phyloP scores from a whole-genome alignment of 2,113 vertebrate species.

The Gopherus evgoodei region DNA sequence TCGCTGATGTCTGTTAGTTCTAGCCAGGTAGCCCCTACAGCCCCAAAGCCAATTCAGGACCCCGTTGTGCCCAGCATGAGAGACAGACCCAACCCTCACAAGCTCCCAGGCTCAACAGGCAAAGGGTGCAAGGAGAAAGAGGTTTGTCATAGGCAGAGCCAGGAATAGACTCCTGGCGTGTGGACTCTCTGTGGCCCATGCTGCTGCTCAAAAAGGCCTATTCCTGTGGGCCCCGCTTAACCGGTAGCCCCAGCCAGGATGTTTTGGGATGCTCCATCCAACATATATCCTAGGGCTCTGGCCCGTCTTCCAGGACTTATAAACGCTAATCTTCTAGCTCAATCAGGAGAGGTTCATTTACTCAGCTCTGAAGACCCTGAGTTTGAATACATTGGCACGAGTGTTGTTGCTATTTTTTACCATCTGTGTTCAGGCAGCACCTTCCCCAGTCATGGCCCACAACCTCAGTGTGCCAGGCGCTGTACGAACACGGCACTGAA shows the following conservation, averaged over 20 bases:
- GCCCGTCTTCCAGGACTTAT: too few species aligned
- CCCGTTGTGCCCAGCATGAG: not conserved
- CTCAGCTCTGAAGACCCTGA: not conserved
- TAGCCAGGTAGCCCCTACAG: not conserved
- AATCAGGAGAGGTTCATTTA: not conserved
- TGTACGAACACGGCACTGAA: not conserved
- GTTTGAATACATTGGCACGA: not conserved
- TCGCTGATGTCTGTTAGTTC: not conserved
- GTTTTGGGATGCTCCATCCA: not conserved
- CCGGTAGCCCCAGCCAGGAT: not conserved
- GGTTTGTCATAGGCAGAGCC: not conserved
- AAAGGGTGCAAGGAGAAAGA: not conserved
- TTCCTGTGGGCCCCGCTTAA: not conserved
- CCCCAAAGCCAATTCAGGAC: not conserved
- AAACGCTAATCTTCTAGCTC: not conserved
- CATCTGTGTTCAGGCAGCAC: not conserved
- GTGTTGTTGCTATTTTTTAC: not conserved
- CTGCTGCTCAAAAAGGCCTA: not conserved
- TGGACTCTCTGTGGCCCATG: not conserved
- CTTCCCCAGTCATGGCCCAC: not conserved
- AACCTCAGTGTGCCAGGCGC: not conserved
- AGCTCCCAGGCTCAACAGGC: not conserved
- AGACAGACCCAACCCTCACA: not conserved
- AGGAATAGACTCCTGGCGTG: not conserved
- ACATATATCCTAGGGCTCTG: not conserved